phyloP scores from a whole-genome alignment of 30 jellyfish, hydroid and myxozoan genomes.

The Aurelia coerulea region DNA sequence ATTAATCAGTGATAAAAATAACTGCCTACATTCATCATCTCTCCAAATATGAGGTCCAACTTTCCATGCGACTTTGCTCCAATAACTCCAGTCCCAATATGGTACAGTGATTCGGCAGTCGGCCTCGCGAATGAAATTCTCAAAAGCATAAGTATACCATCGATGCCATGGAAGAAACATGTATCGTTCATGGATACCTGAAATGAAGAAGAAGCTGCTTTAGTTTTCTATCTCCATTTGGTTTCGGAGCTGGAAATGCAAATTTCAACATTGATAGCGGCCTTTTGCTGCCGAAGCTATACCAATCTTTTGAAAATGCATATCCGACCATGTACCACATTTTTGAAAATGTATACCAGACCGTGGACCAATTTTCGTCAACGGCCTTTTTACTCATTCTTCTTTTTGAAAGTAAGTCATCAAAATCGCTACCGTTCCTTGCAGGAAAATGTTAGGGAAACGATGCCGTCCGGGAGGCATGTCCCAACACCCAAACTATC shows the following conservation, averaged over 20 bases:
- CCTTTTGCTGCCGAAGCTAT: no score
- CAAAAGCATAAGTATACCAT: slow-evolving; percentile 59
- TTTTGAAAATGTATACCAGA: no score
- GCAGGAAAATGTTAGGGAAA: no score
- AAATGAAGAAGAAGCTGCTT: not conserved
- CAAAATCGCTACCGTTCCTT: no score
- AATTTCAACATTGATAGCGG: not conserved
- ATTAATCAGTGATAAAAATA: no score
- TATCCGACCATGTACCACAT: no score
- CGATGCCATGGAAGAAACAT: slow-evolving; percentile 77
- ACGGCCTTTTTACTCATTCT: no score
- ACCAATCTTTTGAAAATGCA: no score
- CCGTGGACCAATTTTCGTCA: no score
- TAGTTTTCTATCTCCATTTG: not conserved
- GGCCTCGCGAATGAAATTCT: slow-evolving; percentile 58
- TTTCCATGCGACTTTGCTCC: slow-evolving; percentile 61
- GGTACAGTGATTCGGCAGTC: slow-evolving; percentile 81
- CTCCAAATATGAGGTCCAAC: slow-evolving; percentile 63
- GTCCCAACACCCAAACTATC: no score
- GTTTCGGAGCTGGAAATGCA: not conserved
- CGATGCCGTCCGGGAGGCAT: no score
- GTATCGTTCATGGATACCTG: slow-evolving; percentile 55
- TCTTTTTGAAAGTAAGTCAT: no score
- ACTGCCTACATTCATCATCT: slow-evolving; percentile 52
- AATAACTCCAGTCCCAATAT: slow-evolving; percentile 80